Evolutionary conservation across 2,888 invertebrate genomes (phyloP).

Genomic region (Leucophenga montana): DNA sequence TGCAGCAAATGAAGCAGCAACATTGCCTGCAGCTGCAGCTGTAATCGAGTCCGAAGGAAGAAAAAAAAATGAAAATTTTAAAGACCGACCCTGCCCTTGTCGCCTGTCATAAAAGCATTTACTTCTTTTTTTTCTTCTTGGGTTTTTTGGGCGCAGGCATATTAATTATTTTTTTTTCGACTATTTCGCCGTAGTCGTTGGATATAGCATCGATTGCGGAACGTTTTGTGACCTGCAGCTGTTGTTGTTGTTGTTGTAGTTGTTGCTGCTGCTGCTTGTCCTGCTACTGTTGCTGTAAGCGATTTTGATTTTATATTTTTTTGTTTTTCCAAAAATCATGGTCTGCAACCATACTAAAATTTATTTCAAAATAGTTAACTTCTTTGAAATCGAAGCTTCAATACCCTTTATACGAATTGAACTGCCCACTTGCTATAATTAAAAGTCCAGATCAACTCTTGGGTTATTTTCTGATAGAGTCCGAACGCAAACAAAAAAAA

Average conservation of each 20-base stretch:
- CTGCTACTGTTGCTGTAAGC: slow-evolving; percentile 12
- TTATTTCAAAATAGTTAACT: no score
- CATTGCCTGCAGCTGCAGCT: slow-evolving; percentile 26
- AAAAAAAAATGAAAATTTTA: no score
- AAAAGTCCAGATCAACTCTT: no score
- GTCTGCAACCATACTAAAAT: no score
- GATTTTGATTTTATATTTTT: slow-evolving; percentile 16
- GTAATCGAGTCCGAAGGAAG: neutral
- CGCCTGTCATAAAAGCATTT: slow-evolving; percentile 47
- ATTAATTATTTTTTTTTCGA: slow-evolving; percentile 52
- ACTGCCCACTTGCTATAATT: no score
- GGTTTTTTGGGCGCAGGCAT: slow-evolving; percentile 41
- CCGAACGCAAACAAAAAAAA: no score
- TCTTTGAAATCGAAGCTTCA: no score
- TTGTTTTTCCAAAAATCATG: neutral
- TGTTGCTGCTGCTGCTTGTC: slow-evolving; percentile 4
- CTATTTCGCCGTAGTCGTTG: slow-evolving; percentile 2
- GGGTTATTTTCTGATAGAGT: no score
- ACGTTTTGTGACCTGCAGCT: slow-evolving; percentile 9
- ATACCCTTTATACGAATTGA: no score
- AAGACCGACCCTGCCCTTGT: slow-evolving; percentile 49
- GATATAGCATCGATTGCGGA: neutral
- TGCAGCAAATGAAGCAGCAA: slow-evolving; percentile 47
- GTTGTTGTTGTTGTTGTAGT: slow-evolving; percentile 3
- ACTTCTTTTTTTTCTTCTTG: neutral